Conservation (phyloP, 2,888 invertebrate species). For the Rhodophaea formosa region DNA sequence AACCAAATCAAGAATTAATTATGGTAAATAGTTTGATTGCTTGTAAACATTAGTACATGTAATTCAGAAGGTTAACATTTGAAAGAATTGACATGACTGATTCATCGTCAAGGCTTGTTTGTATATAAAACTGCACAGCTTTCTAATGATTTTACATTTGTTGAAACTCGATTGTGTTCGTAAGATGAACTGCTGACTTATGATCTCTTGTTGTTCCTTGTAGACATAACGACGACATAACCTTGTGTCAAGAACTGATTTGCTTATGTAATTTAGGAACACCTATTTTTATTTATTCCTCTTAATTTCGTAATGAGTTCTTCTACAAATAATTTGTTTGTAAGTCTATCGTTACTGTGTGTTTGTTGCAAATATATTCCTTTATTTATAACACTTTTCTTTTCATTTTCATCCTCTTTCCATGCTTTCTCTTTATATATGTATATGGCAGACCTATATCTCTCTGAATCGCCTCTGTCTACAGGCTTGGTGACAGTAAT, state of each 20-base stretch:
- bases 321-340: conserved; percentile 52
- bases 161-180: conserved; percentile 2
- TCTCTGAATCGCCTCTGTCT: conserved; percentile 59
- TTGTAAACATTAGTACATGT: not conserved
- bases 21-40: not conserved
- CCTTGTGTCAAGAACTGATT: conserved; percentile 64
- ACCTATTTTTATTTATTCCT: conserved; percentile 63
- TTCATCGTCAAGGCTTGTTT: conserved; percentile 4
- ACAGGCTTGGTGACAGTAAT: conserved; percentile 71
- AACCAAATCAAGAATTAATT: not conserved
- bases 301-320: conserved; percentile 33
- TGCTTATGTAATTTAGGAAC: conserved; percentile 57
- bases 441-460: conserved; percentile 70
- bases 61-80: no score
- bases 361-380: conserved; percentile 81
- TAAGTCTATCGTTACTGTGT: conserved; percentile 76
- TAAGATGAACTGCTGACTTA: conserved; percentile 6
- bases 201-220: conserved; percentile 73
- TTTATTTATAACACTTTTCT: conserved; percentile 78
- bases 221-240: conserved; percentile 51
- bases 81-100: not conserved
- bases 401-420: conserved; percentile 78
- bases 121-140: conserved; percentile 15
- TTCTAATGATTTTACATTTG: not conserved
- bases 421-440: conserved; percentile 73